phyloP scores from a whole-genome alignment of 2,797 vertebrate genomes.

The Sebastes cheni region DNA sequence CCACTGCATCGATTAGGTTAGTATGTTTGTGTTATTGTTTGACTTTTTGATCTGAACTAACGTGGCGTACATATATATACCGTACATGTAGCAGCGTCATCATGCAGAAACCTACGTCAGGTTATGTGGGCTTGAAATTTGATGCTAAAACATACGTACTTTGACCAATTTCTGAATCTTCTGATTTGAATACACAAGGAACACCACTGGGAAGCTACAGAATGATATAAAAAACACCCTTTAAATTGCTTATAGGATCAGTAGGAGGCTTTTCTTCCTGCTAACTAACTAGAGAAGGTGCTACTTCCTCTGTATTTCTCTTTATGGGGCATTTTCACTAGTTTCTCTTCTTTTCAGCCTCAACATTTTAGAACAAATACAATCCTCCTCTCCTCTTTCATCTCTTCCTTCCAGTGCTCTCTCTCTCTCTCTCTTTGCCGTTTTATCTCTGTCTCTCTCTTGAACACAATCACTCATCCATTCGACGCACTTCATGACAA shows the following conservation, averaged over 20 bases:
- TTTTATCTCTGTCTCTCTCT: not conserved
- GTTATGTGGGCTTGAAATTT: too few species aligned
- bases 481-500: not conserved
- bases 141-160: too few species aligned
- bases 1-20: too few species aligned
- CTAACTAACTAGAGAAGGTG: not conserved
- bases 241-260: not conserved
- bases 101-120: too few species aligned
- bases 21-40: too few species aligned
- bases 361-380: not conserved
- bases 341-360: not conserved
- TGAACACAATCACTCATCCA: not conserved
- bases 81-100: too few species aligned
- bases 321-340: not conserved
- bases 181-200: too few species aligned
- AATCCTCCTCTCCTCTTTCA: not conserved
- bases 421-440: not conserved
- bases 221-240: not conserved
- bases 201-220: too few species aligned
- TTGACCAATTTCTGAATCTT: too few species aligned
- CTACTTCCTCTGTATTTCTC: not conserved
- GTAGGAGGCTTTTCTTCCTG: not conserved
- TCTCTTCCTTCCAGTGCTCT: not conserved
- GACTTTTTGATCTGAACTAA: too few species aligned
- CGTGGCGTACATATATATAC: too few species aligned